Evolutionary conservation across 2,113 vertebrate species (phyloP), one percentile per base, ranked within the genome.

Genomic region (Anthoscopus minutus): DNA sequence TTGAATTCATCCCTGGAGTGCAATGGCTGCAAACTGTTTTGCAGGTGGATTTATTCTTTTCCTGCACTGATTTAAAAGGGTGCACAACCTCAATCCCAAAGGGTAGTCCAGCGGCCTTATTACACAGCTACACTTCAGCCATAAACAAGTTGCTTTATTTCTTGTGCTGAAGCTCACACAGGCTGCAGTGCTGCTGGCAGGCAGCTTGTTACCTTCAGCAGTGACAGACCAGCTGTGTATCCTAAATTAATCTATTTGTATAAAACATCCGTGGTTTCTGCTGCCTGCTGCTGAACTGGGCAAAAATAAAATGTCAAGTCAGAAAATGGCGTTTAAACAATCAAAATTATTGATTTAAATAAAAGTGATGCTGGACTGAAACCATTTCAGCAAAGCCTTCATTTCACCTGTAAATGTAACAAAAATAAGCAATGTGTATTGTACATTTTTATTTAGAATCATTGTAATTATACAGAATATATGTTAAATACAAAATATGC

Each of bases 71-170:
- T 88, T 94, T 93, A 67, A 93, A 90, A 92, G 72, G 50, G 83
- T 84, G 87, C 94, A 69, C 53, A 84, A 89, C 83, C 73, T 73
- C 95, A 84, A 15, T 89, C 86, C 83, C 66, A 81, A 72, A 85
- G 53, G 53, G 69, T 37, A 27, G 72, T 64, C 51, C 61, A 74
- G 48, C 2, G 16, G 61, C 61, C 86, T 81, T 88, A 79, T 71
- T 81, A 78, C n/a, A 13, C 30, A 84, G 83, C 60, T 47, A n/a
- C 20, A 71, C 44, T 31, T 90, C 28, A 88, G 69, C 83, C 72
- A 93, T 64, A 78, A 88, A 88, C 67, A 76, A 74, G 69, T 48
- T 60, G 37, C 22, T 88, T 91, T 86, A 30, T 70, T 88, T 35
- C 72, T 71, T 31, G 33, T 74, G 48, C 65, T 51, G 72, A 53